Base-by-base conservation (phyloP, 2,888 invertebrate species). In the Vandiemenella viatica region DNA sequence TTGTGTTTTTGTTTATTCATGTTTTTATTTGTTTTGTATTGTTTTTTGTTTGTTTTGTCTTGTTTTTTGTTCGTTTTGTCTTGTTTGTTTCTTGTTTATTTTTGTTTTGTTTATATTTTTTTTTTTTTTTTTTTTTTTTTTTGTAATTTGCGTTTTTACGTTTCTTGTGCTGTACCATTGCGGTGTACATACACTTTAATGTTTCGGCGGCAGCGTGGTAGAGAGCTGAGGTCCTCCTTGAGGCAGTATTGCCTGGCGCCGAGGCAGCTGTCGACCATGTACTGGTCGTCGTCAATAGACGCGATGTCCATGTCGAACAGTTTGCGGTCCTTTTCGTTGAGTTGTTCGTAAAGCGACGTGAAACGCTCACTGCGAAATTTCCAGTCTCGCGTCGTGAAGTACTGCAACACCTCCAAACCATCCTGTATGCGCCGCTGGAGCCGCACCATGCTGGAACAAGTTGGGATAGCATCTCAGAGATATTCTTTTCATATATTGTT, bases 311-410 rank as follows among this genome's bases (percentile, higher is more conserved):
- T 64, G 56, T 67, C 69, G 59, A 85, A 90, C 0, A 68, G 67
- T 46, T 77, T 64, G 55, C 66, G 68, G 54, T 83, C 85, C 13
- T 65, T 65, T 1, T 65, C 62, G 0, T 66, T 71, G 40, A 86
- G 61, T 15, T 66, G 65, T 1, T 68, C 61, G 49, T 66, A 68
- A 4, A 85, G 63, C 1, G 72, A 66, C 49, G 67, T 63, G 55
- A 78, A 73, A 52, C 78, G 77, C 4, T 74, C 72, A 55, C 78
- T 81, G 22, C 67, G 71, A 62, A 90, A 89, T 32, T 75, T 65
- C 93, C 93, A 93, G 52, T 81, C 74, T 48, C 83, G 78, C 4
- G 79, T 80, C 0, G 87, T 87, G 66, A 89, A 90, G 63, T 83
- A 88, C 55, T 83, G 78, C 7, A 90, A 67, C 0, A 86, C 72